Evolutionary conservation across 2,113 vertebrate species (phyloP), one percentile per base, ranked within the genome.

Genomic region (Polypterus senegalus): DNA sequence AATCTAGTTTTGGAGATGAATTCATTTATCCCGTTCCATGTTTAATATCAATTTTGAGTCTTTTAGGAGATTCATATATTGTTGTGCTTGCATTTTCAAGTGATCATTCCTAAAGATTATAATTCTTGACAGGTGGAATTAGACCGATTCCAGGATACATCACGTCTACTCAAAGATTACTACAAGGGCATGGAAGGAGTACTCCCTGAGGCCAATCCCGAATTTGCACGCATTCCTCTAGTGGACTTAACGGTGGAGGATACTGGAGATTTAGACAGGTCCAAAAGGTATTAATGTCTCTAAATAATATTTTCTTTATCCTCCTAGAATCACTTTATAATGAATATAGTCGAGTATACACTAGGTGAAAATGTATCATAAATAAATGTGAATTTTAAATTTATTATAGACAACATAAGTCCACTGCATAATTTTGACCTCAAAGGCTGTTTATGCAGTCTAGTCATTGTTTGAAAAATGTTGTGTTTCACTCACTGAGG

Each of bases 121-220:
- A 69, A 58, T 11, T 76, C 52, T 66, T 66, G 57, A 27, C 57
- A 98, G 95, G 83, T 69, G 73, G 93, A 97, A 77, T 9, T 94
- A 68, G 84, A 87, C 76, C 87, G 86, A 68, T 95, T 95, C 71
- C 89, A 91, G 76, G 85, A 89, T 65, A 90, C 88, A 3, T 68
- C 84, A 56, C 76, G 57, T 68, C 62, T 94, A 65, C 80, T 98
- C 57, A 81, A 69, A 64, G 87, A 89, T 69, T 97, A 97, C 73
- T 97, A 94, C 8, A 73, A 76, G 46, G 77, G 76, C 65, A 91
- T 91, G 88, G 79, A 76, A 76, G 78, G 83, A 71, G 76, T 76
- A 4, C 82, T 81, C 47, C 45, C 65, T 7, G 78, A 85, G 1
- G 62, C 67, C 0, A 48, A 2, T 55, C 65, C 71, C 47, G 76